These are phyloP conservation scores for Neopelma chrysocephalum DNA, from an alignment of 2,797 vertebrate genomes.

Conservation along the genomic window DNA sequence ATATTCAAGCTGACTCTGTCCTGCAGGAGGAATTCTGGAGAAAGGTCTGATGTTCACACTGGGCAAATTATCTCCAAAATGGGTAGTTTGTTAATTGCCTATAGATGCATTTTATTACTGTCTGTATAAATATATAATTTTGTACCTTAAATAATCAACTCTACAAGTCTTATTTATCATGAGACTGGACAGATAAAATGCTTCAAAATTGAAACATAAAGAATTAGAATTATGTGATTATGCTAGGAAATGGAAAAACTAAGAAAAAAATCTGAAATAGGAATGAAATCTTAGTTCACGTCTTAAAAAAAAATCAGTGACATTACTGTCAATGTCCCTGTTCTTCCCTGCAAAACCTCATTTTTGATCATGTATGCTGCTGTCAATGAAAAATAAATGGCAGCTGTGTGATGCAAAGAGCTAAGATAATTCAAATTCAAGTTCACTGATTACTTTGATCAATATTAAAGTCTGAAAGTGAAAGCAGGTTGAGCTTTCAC, in stretches of 20 bases:
- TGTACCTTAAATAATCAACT: background rate
- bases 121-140: background rate
- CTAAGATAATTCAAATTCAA: background rate
- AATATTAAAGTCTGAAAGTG: background rate
- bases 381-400: constrained; percentile 5
- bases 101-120: background rate
- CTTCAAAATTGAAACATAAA: constrained; percentile 21
- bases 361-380: background rate
- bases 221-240: background rate
- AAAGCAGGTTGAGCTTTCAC: constrained; percentile 3
- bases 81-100: background rate
- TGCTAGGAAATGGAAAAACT: background rate
- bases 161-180: background rate
- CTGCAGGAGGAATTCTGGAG: background rate
- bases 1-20: background rate
- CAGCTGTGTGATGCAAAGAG: constrained; percentile 7
- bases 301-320: background rate
- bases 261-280: background rate
- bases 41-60: background rate
- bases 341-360: background rate
- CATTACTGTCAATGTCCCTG: background rate
- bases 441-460: background rate
- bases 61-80: background rate
- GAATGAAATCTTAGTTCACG: background rate
- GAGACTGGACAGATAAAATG: constrained; percentile 21